Evolutionary conservation across 2,888 invertebrate genomes (phyloP).

Genomic region (Alviniconcha strummeri): DNA sequence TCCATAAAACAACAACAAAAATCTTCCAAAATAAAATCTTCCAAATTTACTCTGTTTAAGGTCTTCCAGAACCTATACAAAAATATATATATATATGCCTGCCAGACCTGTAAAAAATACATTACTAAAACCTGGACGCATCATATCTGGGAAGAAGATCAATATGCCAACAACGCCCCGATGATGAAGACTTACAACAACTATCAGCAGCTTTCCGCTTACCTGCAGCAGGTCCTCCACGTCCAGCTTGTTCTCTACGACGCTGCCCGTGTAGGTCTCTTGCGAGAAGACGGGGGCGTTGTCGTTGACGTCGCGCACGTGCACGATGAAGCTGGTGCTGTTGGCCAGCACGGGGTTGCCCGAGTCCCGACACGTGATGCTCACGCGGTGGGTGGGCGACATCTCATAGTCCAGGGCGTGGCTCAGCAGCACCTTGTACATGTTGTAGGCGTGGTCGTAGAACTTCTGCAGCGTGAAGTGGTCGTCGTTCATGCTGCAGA

Average conservation of each 20-base stretch:
- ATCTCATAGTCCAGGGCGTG: constrained; percentile 62
- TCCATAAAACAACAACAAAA: too few species aligned
- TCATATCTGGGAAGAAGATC: too few species aligned
- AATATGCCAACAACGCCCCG: too few species aligned
- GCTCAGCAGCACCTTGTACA: constrained; percentile 58
- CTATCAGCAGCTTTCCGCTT: neutral
- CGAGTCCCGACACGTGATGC: constrained; percentile 62
- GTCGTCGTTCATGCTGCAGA: constrained; percentile 56
- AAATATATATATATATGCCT: too few species aligned
- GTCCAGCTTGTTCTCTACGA: constrained; percentile 60
- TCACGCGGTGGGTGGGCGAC: constrained; percentile 54
- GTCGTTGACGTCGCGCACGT: constrained; percentile 67
- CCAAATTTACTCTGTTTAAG: too few species aligned
- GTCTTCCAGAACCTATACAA: too few species aligned
- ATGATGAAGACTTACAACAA: too few species aligned
- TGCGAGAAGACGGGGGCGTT: constrained; percentile 59
- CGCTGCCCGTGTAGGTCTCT: constrained; percentile 51
- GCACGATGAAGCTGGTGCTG: constrained; percentile 57
- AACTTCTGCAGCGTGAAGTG: constrained; percentile 55
- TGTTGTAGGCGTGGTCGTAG: constrained; percentile 39
- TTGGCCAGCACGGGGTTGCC: constrained; percentile 60
- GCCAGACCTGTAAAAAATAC: too few species aligned
- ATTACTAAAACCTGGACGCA: too few species aligned
- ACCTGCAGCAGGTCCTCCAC: constrained; percentile 51
- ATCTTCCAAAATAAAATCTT: too few species aligned